Base-by-base conservation (phyloP, 2,888 invertebrate genomes). In the Tortricodes alternella region DNA sequence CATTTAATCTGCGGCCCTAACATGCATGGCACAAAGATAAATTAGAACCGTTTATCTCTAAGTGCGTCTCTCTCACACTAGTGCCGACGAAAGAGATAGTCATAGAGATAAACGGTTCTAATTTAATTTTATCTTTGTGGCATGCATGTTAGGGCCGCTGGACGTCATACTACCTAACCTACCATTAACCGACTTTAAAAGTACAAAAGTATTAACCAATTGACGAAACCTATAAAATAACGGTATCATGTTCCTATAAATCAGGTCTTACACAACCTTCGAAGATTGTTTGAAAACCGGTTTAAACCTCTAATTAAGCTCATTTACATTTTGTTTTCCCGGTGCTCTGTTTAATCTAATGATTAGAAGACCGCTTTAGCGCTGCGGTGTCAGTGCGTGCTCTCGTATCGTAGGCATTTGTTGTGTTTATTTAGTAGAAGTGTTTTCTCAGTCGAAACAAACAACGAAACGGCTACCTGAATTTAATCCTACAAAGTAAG, bases 401-500 rank as follows among this genome's bases (percentile, higher is more conserved):
- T 57, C 57, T 6, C 19, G 24, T 57, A 57, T 39, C 52, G 38
- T 51, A 56, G 63, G 66, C 62, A 69, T 71, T 68, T 67, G 70
- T 70, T 62, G 63, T 66, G 73, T 73, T 71, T 71, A 68, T 69
- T 70, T 63, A 68, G 71, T 74, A 65, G 70, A 73, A 71, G 74
- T 73, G 71, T 73, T 74, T 73, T 73, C 70, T 70, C 65, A 64
- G 63, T 67, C 59, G 55, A 66, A 62, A 66, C 65, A 73, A 74
- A 76, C 69, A 73, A 59, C 60, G 48, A 59, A 63, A 58, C 62
- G 57, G 69, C 75, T 75, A 75, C 73, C 73, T 73, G 72, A 67
- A 65, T 63, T 56, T 64, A 59, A 60, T 50, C 49, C 53, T 51
- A 50, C 57, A 48, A 56, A 61, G 48, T 32, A 50, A 29, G 56